phyloP scores from a whole-genome alignment of 2,113 vertebrate species.

The Zosterops lateralis region DNA sequence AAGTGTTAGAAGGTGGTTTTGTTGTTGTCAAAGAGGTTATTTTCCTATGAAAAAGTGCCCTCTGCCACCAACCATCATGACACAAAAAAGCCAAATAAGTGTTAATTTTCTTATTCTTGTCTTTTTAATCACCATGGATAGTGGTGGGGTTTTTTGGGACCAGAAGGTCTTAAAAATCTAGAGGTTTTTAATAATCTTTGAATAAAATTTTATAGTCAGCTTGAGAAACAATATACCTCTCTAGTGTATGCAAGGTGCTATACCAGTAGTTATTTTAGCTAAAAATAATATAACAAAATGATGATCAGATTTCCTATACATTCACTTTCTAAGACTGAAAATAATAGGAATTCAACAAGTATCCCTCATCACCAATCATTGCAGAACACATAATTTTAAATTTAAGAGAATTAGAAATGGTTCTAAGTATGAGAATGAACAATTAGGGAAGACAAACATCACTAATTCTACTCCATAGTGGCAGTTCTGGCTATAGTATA shows the following conservation, averaged over 20 bases:
- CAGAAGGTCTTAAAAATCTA: neutral
- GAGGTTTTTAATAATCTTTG: neutral
- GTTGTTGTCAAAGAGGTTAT: neutral
- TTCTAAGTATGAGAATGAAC: neutral
- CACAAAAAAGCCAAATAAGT: neutral
- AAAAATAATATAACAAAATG: neutral
- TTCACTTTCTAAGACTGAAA: neutral
- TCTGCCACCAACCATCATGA: neutral
- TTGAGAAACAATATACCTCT: neutral
- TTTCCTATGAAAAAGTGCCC: neutral
- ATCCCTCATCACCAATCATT: neutral
- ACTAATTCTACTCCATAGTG: neutral
- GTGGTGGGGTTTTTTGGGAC: fast-evolving
- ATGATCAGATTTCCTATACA: neutral
- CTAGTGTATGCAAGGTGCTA: neutral
- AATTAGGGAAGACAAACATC: neutral
- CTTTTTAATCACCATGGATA: neutral
- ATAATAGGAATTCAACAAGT: neutral
- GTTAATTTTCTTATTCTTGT: neutral
- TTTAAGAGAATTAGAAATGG: neutral
- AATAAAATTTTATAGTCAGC: neutral
- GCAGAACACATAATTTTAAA: neutral
- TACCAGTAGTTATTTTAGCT: neutral
- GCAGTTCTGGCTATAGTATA: neutral
- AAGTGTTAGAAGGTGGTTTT: neutral